Evolutionary conservation across 35 echinoderm and acorn worm species (phyloP).

Genomic region (Ptychodera flava): DNA sequence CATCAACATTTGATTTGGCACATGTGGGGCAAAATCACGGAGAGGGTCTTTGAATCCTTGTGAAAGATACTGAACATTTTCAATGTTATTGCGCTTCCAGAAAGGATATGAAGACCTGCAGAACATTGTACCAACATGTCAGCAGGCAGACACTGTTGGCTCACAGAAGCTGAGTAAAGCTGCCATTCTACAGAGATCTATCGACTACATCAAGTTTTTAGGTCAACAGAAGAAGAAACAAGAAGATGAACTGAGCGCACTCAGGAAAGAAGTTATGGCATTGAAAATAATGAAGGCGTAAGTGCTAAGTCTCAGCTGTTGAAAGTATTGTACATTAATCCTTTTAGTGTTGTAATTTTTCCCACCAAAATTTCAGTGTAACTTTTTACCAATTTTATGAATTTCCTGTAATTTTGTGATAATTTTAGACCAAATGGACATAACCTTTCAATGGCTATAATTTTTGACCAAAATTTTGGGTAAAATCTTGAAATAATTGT

Average conservation of each 20-base stretch:
- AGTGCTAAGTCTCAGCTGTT: background rate
- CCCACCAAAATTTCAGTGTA: no score
- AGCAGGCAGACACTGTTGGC: slow-evolving; percentile 72
- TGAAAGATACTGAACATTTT: no score
- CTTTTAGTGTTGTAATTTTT: no score
- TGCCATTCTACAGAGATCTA: slow-evolving; percentile 88
- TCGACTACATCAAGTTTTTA: slow-evolving; percentile 96
- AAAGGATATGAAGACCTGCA: slow-evolving; percentile 99
- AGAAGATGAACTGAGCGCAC: slow-evolving; percentile 84
- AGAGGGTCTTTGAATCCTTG: no score
- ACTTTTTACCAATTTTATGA: no score
- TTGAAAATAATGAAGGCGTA: slow-evolving; percentile 99
- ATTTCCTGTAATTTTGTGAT: no score
- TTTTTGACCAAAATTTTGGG: no score
- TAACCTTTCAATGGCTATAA: no score
- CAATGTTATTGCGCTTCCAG: no score
- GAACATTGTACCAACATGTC: slow-evolving; percentile 91
- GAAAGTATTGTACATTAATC: background rate
- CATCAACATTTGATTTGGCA: no score
- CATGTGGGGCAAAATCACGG: no score
- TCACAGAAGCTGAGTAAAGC: slow-evolving; percentile 94
- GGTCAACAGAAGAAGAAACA: slow-evolving; percentile 97
- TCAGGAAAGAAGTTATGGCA: slow-evolving; percentile 98
- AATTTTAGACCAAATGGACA: no score
- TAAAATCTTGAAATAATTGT: background rate